Base-by-base conservation (phyloP, 1,140 invertebrate genomes). In the Cepaea nemoralis region DNA sequence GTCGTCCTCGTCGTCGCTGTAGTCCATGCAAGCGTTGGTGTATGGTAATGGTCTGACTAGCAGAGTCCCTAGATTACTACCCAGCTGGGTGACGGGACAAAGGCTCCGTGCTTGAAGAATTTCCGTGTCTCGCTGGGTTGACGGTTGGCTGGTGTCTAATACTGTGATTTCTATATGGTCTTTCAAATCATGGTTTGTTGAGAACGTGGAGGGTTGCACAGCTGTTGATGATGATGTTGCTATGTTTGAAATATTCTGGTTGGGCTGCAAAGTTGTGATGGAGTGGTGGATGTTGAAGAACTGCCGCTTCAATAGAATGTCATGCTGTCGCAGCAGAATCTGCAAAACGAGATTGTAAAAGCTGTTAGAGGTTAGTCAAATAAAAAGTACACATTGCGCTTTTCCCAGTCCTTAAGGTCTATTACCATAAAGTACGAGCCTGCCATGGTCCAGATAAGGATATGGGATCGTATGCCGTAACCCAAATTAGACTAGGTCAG, bases 251-350 rank as follows among this genome's bases (percentile, higher is more conserved):
- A 42, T 14, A 45, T 59, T n/a, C 33, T 45, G 14, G 74, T 70
- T 71, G 75, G 48, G 19, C 37, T 84, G 73, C 2, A 88, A 45
- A 14, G 86, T 80, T 14, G 80, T 75, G 39, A 89, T 88, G 48
- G 88, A 88, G 79, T 88, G 80, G 33, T 86, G 86, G 33, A 89
- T 89, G 73, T 89, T 83, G 80, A 86, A 84, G 75, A 89, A 89
- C 80, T 88, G 88, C 67, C 88, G 80, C 67, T 88, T 88, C 1
- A 88, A 81, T 14, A 88, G 82, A 73, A 89, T 86, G 70, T 89
- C 88, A 81, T 89, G 87, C 55, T 89, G 88, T n/a, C 87, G 70
- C 27, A 89, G 66, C n/a, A 88, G 63, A 70, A 89, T 88, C 88
- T 88, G 82, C n/a, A n/a, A n/a, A n/a, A n/a, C n/a, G n/a, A n/a